Evolutionary conservation across 1,140 invertebrate genomes (phyloP).

Genomic region (Leptopilina boulardi): DNA sequence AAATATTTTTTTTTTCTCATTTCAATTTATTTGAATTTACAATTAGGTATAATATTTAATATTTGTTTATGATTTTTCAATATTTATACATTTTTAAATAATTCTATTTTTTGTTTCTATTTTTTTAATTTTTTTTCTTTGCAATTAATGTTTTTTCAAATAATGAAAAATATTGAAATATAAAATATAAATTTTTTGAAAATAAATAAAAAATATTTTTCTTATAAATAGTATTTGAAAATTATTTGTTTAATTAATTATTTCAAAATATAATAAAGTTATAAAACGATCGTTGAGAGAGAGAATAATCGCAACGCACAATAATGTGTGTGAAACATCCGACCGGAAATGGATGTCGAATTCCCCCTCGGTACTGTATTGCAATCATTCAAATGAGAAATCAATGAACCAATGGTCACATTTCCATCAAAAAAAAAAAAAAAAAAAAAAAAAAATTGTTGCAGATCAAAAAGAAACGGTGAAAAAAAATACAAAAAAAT

Average conservation of each 20-base stretch:
- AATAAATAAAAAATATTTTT: no score
- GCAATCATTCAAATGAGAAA: constrained; percentile 6
- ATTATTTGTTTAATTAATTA: no score
- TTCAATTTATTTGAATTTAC: neutral
- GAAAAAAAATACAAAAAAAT: neutral
- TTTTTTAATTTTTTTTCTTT: no score
- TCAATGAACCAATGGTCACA: constrained; percentile 30
- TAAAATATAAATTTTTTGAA: no score
- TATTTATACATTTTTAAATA: no score
- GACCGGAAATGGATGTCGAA: constrained; percentile 31
- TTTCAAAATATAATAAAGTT: no score
- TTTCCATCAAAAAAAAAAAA: neutral
- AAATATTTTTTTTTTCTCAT: neutral
- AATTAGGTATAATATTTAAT: neutral
- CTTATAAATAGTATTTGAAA: no score
- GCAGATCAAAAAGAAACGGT: neutral
- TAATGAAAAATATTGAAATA: no score
- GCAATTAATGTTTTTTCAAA: no score
- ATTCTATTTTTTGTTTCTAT: no score
- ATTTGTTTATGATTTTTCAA: neutral
- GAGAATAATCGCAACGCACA: no score
- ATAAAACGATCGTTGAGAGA: neutral
- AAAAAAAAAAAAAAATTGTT: no score
- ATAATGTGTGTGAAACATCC: constrained; percentile 17
- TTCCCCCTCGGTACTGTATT: neutral